These are phyloP conservation scores for Melitaea cinxia DNA, from an alignment of 1,140 invertebrate species.

Conservation along the genomic window DNA sequence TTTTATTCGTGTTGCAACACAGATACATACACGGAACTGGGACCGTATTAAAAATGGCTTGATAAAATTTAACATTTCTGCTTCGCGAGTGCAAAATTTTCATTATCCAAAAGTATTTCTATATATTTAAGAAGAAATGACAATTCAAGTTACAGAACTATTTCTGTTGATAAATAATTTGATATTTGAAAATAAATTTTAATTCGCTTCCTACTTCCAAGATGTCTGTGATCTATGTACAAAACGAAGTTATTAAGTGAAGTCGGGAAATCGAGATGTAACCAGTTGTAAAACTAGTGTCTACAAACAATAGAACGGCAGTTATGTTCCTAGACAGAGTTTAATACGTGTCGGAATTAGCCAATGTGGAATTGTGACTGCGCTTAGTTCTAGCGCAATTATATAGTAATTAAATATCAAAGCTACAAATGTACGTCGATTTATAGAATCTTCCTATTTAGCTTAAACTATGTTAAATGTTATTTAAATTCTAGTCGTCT, in stretches of 20 bases:
- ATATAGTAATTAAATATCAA: background rate
- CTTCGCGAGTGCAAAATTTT: background rate
- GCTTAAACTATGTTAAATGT: no score
- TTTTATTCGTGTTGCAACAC: constrained; percentile 29
- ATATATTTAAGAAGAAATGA: no score
- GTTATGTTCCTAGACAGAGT: constrained; percentile 25
- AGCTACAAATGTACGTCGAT: background rate
- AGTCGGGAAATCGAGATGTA: constrained; percentile 28
- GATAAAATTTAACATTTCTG: background rate
- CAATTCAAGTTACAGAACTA: no score
- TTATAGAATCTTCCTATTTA: no score
- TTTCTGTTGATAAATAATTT: background rate
- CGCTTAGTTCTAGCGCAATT: constrained; percentile 8
- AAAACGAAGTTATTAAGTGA: constrained; percentile 22
- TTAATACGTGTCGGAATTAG: constrained; percentile 25
- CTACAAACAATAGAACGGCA: constrained; percentile 31
- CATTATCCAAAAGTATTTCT: background rate
- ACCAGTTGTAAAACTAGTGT: constrained; percentile 31
- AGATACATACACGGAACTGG: constrained; percentile 9
- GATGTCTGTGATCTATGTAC: background rate
- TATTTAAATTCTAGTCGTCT: no score
- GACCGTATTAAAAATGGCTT: background rate
- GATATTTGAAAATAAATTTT: background rate
- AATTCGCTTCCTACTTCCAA: background rate
- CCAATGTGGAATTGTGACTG: constrained; percentile 13